A percentile compares a stretch with the other conserved stretches of the same genome.
These are phyloP conservation scores for Drosophila neotestacea DNA, from an alignment of 2,888 invertebrate genomes.

Conservation along the genomic window DNA sequence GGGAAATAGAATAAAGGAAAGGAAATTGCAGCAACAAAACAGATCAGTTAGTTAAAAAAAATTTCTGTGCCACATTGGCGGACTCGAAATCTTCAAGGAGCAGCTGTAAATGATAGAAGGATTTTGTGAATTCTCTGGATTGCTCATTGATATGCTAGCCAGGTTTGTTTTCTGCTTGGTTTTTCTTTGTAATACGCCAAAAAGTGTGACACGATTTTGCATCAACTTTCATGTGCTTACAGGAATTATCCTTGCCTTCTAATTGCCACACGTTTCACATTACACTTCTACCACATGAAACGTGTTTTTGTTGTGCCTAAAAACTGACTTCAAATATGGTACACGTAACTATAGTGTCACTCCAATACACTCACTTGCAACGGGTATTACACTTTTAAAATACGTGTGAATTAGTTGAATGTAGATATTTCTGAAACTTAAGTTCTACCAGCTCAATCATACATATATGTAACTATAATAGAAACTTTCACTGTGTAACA, in stretches of 20 bases:
- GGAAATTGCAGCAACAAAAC: constrained; percentile 24
- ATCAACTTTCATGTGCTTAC: constrained; percentile 12
- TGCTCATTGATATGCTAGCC: constrained; percentile 54
- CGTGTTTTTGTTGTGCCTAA: constrained; percentile 30
- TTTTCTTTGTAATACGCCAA: constrained; percentile 24
- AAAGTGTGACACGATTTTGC: constrained; percentile 31
- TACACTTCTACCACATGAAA: constrained; percentile 27
- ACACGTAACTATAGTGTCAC: not conserved
- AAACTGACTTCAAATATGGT: not conserved
- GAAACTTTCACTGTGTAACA: no score
- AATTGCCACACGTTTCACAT: constrained; percentile 60
- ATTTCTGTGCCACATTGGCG: constrained; percentile 2
- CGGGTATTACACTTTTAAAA: not conserved
- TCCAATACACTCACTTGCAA: not conserved
- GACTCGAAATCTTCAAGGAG: constrained; percentile 10
- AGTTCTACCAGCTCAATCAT: not conserved
- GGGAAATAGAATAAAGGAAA: constrained; percentile 6
- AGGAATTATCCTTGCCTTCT: constrained; percentile 54
- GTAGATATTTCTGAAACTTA: not conserved
- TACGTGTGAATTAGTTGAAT: not conserved
- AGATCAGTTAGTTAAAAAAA: constrained; percentile 25
- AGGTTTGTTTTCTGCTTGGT: constrained; percentile 2
- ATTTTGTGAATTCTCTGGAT: constrained; percentile 16
- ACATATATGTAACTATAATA: not conserved
- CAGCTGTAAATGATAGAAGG: constrained; percentile 42